Conservation (phyloP, 2,113 vertebrate species). For the Oncorhynchus mykiss region DNA sequence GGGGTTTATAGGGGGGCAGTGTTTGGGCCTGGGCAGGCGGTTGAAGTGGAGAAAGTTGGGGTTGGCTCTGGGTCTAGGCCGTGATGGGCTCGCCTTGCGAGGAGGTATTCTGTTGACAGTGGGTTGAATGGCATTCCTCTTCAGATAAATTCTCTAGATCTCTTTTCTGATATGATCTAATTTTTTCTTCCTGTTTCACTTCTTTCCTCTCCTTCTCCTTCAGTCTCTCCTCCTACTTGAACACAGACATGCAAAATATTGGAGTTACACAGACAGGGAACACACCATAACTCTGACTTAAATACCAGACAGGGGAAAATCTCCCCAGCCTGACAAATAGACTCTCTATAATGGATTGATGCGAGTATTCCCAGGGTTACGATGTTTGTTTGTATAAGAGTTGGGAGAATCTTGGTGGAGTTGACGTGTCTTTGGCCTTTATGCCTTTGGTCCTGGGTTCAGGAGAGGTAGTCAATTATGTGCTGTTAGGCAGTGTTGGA, state of each 20-base stretch:
- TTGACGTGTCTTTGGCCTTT: conserved; percentile 4
- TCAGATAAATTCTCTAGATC: conserved; percentile 71
- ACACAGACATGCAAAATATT: conserved; percentile 31
- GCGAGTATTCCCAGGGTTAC: background rate
- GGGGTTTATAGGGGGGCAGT: too few species aligned
- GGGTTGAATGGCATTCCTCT: conserved; percentile 63
- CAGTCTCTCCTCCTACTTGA: conserved; percentile 64
- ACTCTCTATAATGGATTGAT: background rate
- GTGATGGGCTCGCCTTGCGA: background rate
- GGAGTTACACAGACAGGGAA: background rate
- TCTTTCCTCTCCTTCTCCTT: conserved; percentile 16
- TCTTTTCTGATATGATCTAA: conserved; percentile 55
- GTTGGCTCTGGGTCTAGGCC: too few species aligned
- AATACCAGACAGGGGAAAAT: background rate
- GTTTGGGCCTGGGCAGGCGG: too few species aligned
- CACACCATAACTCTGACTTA: background rate
- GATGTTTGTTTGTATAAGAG: background rate
- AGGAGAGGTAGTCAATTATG: background rate
- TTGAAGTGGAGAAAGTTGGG: too few species aligned
- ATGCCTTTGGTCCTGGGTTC: background rate
- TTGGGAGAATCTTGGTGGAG: background rate
- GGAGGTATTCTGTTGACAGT: background rate
- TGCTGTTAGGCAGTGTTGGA: conserved; percentile 1
- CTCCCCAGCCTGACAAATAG: background rate
- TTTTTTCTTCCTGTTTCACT: too few species aligned